Conservation (phyloP, 2,888 invertebrate genomes). For the Leucophenga maculata region DNA sequence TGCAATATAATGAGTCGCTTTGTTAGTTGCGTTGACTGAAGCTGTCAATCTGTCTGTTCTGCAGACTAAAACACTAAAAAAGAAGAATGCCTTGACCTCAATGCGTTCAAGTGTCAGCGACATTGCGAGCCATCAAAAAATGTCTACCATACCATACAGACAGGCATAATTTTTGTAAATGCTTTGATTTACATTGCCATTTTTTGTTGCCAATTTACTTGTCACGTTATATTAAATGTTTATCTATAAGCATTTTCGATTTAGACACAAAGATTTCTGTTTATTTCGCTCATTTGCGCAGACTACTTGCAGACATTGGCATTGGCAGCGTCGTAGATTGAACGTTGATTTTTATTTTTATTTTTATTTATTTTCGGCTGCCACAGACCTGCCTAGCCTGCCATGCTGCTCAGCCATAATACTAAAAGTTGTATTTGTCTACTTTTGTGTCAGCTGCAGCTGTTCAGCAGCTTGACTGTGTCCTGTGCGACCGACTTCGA, state of each 20-base stretch:
- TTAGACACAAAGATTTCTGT: slow-evolving; percentile 36
- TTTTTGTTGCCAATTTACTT: slow-evolving; percentile 42
- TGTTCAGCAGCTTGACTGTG: slow-evolving; percentile 34
- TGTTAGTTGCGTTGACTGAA: too few species aligned
- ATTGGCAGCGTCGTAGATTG: neutral
- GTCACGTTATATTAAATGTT: slow-evolving; percentile 60
- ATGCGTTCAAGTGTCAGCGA: neutral
- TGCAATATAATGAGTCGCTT: too few species aligned
- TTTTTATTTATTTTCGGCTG: slow-evolving; percentile 17
- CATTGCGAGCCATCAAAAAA: too few species aligned
- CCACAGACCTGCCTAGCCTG: neutral
- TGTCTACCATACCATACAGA: too few species aligned
- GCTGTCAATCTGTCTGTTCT: too few species aligned
- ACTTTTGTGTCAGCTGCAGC: slow-evolving; percentile 56
- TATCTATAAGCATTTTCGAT: slow-evolving; percentile 60
- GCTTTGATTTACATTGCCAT: slow-evolving; percentile 7
- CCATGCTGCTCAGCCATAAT: neutral
- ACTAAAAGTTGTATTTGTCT: neutral
- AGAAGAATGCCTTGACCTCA: neutral
- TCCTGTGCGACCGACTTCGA: slow-evolving; percentile 48
- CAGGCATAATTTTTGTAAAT: neutral
- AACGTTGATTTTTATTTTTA: slow-evolving; percentile 1
- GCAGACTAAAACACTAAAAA: neutral
- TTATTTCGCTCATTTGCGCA: slow-evolving; percentile 1
- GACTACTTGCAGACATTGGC: neutral